These are phyloP conservation scores for Trogon surrucura DNA, from an alignment of 2,113 vertebrate species.

Conservation along the genomic window DNA sequence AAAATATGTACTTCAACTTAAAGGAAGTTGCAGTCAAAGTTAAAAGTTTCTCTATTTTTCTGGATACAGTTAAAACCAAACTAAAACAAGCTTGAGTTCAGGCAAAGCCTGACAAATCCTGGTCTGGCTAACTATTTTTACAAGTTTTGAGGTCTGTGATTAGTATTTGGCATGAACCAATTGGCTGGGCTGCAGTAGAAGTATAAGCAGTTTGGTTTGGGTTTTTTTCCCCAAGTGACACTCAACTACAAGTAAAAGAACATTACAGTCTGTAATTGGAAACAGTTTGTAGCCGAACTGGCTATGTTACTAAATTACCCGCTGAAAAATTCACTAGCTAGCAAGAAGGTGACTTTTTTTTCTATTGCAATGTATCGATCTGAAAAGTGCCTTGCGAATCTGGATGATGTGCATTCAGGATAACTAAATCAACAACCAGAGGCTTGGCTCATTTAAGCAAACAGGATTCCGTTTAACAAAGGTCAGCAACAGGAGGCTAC, in stretches of 20 bases:
- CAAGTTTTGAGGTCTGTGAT: neutral
- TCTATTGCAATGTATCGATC: neutral
- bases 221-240: neutral
- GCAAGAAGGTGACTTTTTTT: neutral
- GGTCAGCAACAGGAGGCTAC: neutral
- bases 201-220: neutral
- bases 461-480: neutral
- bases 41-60: neutral
- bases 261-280: neutral
- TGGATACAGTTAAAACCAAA: neutral
- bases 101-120: neutral
- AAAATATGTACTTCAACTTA: neutral
- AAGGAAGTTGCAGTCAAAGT: neutral
- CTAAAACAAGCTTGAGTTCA: neutral
- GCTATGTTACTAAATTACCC: neutral
- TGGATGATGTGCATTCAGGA: neutral
- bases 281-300: neutral
- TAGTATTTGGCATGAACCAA: neutral
- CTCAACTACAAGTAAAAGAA: neutral
- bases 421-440: neutral
- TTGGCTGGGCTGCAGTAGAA: neutral
- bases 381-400: neutral
- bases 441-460: neutral
- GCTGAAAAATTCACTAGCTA: neutral
- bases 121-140: neutral